Conservation (phyloP, 2,797 vertebrate species). For the Myotis pilosus region DNA sequence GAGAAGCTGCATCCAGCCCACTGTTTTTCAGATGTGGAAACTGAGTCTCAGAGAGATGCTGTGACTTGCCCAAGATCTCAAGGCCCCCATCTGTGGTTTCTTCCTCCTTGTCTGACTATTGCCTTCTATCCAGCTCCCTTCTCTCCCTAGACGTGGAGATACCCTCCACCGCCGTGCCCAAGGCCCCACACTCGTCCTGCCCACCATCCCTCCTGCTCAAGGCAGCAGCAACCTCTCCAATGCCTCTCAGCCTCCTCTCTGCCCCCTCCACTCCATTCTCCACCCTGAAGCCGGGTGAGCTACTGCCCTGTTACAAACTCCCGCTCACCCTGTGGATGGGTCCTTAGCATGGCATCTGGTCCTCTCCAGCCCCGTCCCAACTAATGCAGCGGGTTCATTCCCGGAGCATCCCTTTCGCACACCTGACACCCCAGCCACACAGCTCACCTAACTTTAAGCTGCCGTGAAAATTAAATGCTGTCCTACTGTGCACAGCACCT, state of each 20-base stretch:
- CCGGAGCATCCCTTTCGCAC: accelerated
- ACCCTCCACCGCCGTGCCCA: background rate
- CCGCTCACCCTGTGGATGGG: accelerated
- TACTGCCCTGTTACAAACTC: background rate
- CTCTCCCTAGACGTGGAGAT: background rate
- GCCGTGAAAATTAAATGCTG: background rate
- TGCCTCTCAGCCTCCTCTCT: background rate
- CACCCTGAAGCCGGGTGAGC: background rate
- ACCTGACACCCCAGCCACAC: background rate
- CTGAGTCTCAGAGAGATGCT: background rate
- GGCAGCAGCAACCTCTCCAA: accelerated
- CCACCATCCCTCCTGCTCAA: background rate
- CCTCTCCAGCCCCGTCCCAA: background rate
- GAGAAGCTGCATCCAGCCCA: background rate
- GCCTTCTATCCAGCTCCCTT: background rate
- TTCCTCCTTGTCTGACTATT: background rate
- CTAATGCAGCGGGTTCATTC: background rate
- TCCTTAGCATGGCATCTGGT: background rate
- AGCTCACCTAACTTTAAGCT: background rate
- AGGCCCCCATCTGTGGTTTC: background rate
- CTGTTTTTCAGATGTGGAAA: background rate
- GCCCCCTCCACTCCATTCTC: background rate
- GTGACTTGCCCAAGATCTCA: background rate
- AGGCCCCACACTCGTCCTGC: too few species aligned
- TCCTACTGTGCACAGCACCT: background rate